These are phyloP conservation scores for Ornithorhynchus anatinus DNA, from an alignment of 2,113 vertebrate genomes.

Conservation along the genomic window DNA sequence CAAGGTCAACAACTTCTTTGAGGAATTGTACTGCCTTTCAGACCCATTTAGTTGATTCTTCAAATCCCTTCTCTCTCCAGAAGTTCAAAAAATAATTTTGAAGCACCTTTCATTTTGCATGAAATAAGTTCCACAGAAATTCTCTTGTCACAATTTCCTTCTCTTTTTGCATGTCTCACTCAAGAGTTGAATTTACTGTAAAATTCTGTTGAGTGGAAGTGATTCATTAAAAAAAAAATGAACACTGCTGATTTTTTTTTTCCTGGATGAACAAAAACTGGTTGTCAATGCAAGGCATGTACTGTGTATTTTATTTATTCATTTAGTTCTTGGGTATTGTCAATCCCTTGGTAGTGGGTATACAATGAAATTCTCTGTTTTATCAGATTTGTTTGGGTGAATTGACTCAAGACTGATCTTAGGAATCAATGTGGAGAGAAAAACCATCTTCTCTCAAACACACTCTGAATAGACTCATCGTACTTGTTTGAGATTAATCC, in stretches of 20 bases:
- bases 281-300: background rate
- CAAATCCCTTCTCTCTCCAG: background rate
- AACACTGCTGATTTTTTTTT: background rate
- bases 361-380: background rate
- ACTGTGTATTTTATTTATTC: background rate
- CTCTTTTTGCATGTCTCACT: conserved; percentile 15
- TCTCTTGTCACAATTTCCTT: background rate
- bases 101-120: background rate
- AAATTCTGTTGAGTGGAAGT: background rate
- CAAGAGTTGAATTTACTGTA: conserved; percentile 4
- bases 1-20: no score
- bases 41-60: no score
- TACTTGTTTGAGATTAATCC: no score
- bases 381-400: conserved; percentile 4
- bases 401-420: background rate
- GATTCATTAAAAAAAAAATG: conserved; percentile 7
- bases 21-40: no score
- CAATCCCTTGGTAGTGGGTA: background rate
- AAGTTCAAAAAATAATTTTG: background rate
- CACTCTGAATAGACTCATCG: no score
- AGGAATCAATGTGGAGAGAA: no score
- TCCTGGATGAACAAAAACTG: conserved; percentile 2
- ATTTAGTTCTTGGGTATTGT: background rate
- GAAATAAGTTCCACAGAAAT: background rate
- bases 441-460: no score